Base-by-base conservation (phyloP, 64 coral and sea anemone species). In the Pachyseris speciosa region DNA sequence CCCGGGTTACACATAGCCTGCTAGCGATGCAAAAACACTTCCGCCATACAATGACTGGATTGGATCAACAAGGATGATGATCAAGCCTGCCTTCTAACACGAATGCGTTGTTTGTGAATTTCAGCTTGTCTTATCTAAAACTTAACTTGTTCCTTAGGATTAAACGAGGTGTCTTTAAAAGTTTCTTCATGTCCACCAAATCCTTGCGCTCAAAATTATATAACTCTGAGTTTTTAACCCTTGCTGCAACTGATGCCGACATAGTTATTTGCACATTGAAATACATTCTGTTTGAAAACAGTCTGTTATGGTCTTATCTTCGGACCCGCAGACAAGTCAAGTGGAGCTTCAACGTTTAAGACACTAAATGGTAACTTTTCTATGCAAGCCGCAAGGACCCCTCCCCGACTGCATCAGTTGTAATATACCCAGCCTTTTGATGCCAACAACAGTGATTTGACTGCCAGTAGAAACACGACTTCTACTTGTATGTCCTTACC, bases 291-390 rank as follows among this genome's bases (percentile, higher is more conserved):
- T 57, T 57, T 19, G 52, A 57, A 57, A 57, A 73, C 69, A 44
- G 69, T 73, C 69, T 43, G 17, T 73, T 73, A 44, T 22, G 20
- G 16, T 22, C 69, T 73, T 73, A 1, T 73, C 37, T 73, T 73
- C 7, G 22, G 70, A 26, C 37, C 38, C 38, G 37, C 37, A 12
- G n/a, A n/a, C 38, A 45, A 47, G 69, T 41, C 69, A 19, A 73
- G 69, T 44, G 24, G 69, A 73, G 69, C 69, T 26, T 43, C 19
- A 73, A 37, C 36, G 69, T 43, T 69, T 45, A 73, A 73, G 37
- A 73, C 38, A 73, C 39, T 73, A 73, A 73, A 69, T 69, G 32
- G 34, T 38, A 69, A n/a, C 67, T 69, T 69, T 69, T 69, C 67
- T 38, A 69, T 69, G 67, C 34, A 69, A 69, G 67, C 33, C 12